Conservation (phyloP, 2,113 vertebrate species). For the Chascanopsetta lugubris region DNA sequence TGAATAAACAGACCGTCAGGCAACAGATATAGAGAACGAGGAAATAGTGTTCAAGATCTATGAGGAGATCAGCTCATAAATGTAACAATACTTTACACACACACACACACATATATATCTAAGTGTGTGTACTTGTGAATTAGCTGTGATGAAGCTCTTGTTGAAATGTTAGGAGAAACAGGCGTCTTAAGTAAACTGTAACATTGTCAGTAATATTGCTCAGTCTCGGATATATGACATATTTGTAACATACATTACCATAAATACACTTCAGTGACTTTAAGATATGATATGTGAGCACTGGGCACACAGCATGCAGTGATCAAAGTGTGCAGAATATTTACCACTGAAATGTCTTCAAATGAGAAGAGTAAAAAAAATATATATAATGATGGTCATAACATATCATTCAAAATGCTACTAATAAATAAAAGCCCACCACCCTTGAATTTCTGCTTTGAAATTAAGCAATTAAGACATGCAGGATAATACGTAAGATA, state of each 20-base stretch:
- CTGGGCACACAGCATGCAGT: slow-evolving; percentile 30
- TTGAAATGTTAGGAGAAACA: background rate
- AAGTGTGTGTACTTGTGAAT: background rate
- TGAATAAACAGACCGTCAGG: background rate
- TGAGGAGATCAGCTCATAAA: slow-evolving; percentile 3
- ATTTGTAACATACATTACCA: background rate
- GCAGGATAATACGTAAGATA: background rate
- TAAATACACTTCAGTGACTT: background rate
- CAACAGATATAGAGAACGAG: too few species aligned
- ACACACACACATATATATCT: background rate
- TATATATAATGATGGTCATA: background rate
- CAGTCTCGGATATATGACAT: background rate
- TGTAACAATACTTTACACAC: background rate
- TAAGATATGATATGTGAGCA: slow-evolving; percentile 4
- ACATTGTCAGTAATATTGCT: slow-evolving; percentile 21
- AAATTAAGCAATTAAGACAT: slow-evolving; percentile 15
- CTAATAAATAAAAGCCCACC: slow-evolving; percentile 31
- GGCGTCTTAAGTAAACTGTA: background rate
- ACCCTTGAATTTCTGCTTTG: slow-evolving; percentile 2
- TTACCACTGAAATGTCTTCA: background rate
- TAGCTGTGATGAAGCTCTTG: background rate
- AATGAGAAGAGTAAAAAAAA: background rate
- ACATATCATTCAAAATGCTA: slow-evolving; percentile 9
- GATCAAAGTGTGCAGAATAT: slow-evolving; percentile 28
- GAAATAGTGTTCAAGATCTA: too few species aligned